Evolutionary conservation across 2,797 vertebrate genomes (phyloP).

Genomic region (Bucorvus abyssinicus): DNA sequence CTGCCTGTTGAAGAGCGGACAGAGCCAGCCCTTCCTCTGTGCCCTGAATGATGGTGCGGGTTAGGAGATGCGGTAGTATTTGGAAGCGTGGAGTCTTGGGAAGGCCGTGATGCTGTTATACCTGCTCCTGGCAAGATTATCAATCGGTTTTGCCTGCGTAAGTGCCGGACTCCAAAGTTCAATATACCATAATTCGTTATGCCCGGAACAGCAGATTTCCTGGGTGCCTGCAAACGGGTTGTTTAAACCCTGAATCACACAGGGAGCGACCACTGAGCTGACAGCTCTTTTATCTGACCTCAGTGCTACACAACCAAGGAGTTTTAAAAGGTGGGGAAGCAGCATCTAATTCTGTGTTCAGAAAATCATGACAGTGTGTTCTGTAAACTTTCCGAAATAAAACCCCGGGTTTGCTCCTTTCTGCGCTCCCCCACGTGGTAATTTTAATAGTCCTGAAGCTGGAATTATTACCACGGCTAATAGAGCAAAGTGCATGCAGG

Average conservation of each 20-base stretch:
- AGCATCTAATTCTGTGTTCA: not conserved
- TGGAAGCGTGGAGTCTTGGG: fast-evolving
- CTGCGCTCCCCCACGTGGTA: not conserved
- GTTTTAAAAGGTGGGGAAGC: not conserved
- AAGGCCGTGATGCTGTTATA: not conserved
- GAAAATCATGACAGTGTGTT: not conserved
- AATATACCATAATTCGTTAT: not conserved
- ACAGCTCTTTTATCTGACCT: not conserved
- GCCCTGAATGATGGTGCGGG: not conserved
- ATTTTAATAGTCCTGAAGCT: not conserved
- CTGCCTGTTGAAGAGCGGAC: not conserved
- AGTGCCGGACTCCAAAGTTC: not conserved
- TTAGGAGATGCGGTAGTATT: not conserved
- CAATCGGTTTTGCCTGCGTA: not conserved
- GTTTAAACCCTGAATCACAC: not conserved
- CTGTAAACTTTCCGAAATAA: not conserved
- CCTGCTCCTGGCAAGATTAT: not conserved
- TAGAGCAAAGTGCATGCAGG: not conserved
- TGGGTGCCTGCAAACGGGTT: not conserved
- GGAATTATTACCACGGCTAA: not conserved
- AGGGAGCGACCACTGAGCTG: not conserved
- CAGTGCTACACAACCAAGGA: not conserved
- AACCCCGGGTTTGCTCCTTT: not conserved
- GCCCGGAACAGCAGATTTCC: not conserved
- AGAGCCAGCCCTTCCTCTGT: not conserved